Evolutionary conservation across 2,888 invertebrate species (phyloP).

Genomic region (Dione vanillae): DNA sequence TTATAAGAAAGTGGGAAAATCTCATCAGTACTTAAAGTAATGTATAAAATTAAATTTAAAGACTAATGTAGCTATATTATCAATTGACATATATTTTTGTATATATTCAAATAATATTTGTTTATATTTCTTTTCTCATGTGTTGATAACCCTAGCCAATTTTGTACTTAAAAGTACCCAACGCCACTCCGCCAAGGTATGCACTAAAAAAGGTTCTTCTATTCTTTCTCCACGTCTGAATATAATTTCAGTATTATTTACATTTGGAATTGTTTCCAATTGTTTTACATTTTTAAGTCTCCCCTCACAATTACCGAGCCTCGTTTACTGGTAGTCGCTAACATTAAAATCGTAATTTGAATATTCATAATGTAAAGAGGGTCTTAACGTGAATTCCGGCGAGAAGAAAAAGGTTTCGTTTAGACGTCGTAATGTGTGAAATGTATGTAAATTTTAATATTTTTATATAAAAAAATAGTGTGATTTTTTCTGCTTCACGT

Average conservation of each 20-base stretch:
- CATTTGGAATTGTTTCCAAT: constrained; percentile 45
- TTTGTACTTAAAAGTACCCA: constrained; percentile 47
- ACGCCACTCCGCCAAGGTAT: constrained; percentile 49
- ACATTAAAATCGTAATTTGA: constrained; percentile 45
- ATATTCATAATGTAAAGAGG: constrained; percentile 46
- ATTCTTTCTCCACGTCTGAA: constrained; percentile 47
- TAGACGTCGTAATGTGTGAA: constrained; percentile 29
- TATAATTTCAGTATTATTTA: constrained; percentile 45
- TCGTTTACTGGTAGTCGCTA: constrained; percentile 37
- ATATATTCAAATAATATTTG: background rate
- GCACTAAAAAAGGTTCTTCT: constrained; percentile 52
- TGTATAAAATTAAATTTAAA: background rate
- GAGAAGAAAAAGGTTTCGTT: constrained; percentile 43
- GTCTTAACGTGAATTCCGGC: constrained; percentile 43
- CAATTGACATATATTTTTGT: background rate
- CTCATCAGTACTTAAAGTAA: too few species aligned
- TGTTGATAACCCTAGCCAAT: constrained; percentile 32
- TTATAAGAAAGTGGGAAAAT: too few species aligned
- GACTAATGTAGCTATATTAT: background rate
- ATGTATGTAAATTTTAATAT: constrained; percentile 22
- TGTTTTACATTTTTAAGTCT: constrained; percentile 39
- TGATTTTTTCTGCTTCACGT: too few species aligned
- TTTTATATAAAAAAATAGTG: constrained; percentile 5
- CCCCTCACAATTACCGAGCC: constrained; percentile 36
- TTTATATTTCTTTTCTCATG: background rate